Evolutionary conservation across 2,888 invertebrate genomes (phyloP), one percentile per base, ranked within the genome.

Genomic region (Drosophila emarginata): DNA sequence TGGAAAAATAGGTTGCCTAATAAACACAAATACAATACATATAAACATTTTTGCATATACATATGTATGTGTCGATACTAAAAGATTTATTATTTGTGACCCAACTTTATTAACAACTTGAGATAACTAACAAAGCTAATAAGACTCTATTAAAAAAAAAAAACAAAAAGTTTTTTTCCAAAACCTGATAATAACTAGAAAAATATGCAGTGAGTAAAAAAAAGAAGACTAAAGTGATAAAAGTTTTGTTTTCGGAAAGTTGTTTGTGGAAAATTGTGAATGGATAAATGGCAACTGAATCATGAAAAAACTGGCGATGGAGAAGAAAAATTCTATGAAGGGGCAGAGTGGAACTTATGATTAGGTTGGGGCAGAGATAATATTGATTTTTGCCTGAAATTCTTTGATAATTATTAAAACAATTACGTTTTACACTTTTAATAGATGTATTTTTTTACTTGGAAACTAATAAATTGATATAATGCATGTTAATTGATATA

Each of bases 21-120:
- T 5, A 5, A 2, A 1, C 14, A 14, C 4, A 39, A 4, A 5
- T 4, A 14, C 39, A 1, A 39, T 14, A 40, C 40, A 15, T 40
- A 40, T 15, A 11, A 2, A 36, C 11, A 36, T 36, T 28, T 28
- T 6, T 28, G 6, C 28, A 37, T 37, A 4, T 12, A 36, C 12
- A 7, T 9, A 40, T 15, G 40, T 45, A 45, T 45, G 18, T 45
- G 45, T 45, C 45, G 18, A 45, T 45, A 45, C 12, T 12, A 12
- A 11, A 4, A 54, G 18, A 54, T 21, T 54, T 54, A 36, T 54
- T 54, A 36, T 54, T 54, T 32, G 39, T 57, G 57, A 57, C 37
- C 62, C 18, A 86, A 83, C 67, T 74, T 84, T 77, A 67, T 77
- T 71, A 86, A 74, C 87, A 88, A 77, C 84, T 88, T 88, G 28